phyloP scores from a whole-genome alignment of 2,888 invertebrate genomes.

The Pristionchus exspectatus region DNA sequence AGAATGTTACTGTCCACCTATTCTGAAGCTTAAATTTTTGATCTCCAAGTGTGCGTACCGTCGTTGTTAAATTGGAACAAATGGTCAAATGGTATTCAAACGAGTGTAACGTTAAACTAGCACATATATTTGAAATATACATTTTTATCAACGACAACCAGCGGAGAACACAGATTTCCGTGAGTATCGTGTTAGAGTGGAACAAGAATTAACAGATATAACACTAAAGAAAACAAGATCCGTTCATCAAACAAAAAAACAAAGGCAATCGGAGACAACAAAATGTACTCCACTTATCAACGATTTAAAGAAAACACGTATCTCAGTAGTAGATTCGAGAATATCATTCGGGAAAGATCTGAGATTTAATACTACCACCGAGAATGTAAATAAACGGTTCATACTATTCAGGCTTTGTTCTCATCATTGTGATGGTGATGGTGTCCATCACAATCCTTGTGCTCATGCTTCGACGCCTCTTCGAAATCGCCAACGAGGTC shows the following conservation, averaged over 20 bases:
- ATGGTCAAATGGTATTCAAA: neutral
- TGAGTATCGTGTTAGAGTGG: neutral
- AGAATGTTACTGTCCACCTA: too few species aligned
- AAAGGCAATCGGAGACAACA: constrained; percentile 10
- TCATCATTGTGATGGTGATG: constrained; percentile 52
- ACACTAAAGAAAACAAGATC: constrained; percentile 21
- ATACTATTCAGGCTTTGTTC: constrained; percentile 52
- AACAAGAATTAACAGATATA: constrained; percentile 16
- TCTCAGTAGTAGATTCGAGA: constrained; percentile 44
- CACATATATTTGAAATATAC: constrained; percentile 1
- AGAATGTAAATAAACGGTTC: neutral
- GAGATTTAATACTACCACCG: constrained; percentile 48
- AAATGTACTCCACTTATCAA: constrained; percentile 6
- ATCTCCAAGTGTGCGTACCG: too few species aligned
- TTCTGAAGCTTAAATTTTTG: neutral
- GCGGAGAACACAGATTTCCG: neutral
- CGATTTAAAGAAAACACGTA: constrained; percentile 46
- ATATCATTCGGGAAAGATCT: constrained; percentile 55
- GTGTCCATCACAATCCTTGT: constrained; percentile 63
- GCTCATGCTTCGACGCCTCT: constrained; percentile 85
- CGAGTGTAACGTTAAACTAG: neutral
- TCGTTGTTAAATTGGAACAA: too few species aligned
- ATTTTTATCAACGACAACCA: constrained; percentile 26
- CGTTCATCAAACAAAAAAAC: constrained; percentile 48
- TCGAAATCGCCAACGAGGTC: constrained; percentile 98